These are phyloP conservation scores for Arrhopalites spinosus DNA, from an alignment of 2,888 invertebrate species.

Conservation along the genomic window DNA sequence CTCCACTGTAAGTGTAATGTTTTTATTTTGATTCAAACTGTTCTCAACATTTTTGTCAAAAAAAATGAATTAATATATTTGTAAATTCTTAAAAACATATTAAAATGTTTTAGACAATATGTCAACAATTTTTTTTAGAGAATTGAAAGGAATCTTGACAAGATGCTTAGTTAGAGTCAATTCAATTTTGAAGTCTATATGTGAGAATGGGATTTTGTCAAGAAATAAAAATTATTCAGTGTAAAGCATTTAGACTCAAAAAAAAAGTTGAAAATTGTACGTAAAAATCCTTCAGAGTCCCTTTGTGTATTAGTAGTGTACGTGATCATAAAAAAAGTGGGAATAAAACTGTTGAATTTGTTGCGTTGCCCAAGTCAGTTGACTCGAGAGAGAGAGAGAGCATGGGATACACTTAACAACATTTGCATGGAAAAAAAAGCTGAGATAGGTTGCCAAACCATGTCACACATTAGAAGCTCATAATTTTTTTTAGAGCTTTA, in stretches of 20 bases:
- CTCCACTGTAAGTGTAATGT: too few species aligned
- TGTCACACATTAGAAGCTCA: constrained; percentile 35
- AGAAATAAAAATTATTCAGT: neutral
- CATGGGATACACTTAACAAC: neutral
- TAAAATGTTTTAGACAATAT: too few species aligned
- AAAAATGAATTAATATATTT: too few species aligned
- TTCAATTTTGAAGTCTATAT: neutral
- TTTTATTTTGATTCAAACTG: too few species aligned
- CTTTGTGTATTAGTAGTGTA: neutral
- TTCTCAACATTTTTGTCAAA: too few species aligned
- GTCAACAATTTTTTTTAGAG: too few species aligned
- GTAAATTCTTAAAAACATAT: too few species aligned
- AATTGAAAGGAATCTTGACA: neutral
- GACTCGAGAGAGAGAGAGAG: neutral
- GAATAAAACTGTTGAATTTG: constrained; percentile 15
- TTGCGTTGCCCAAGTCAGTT: neutral
- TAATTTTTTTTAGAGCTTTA: constrained; percentile 27
- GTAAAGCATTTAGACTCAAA: neutral
- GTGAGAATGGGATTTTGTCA: neutral
- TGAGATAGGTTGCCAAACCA: constrained; percentile 13
- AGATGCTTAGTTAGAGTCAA: neutral
- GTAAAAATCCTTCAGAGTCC: neutral
- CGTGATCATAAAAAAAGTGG: constrained; percentile 10
- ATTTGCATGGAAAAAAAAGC: constrained; percentile 23
- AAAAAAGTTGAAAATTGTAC: neutral